Evolutionary conservation across 2,888 invertebrate species (phyloP), one percentile per base, ranked within the genome.

Genomic region (Latrodectus elegans): DNA sequence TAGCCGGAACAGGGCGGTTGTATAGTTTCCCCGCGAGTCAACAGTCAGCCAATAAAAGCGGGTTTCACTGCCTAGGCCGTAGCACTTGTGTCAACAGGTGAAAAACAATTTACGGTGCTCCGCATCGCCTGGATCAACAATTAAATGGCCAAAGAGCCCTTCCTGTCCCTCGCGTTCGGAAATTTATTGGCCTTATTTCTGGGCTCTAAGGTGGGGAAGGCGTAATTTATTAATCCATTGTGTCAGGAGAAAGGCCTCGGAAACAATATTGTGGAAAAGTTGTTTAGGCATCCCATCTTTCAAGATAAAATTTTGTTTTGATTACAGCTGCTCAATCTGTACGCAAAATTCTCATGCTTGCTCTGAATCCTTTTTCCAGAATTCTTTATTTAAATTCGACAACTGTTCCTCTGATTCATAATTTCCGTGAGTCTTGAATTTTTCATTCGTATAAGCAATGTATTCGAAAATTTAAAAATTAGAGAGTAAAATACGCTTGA

Each of bases 21-120:
- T n/a, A 15, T 60, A 12, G 14, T 11, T 60, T n/a, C 60, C 60
- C n/a, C 12, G n/a, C 12, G 60, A 60, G 60, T 60, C 60, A 60
- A 60, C 60, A 60, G n/a, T 12, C n/a, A 4, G n/a, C n/a, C 60
- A 60, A 60, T 60, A 60, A 60, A 60, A 60, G 60, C 60, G 60
- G n/a, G 60, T 11, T 60, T 60, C 60, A 11, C 26, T 60, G 26
- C 6, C 10, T n/a, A 9, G 15, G 10, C 52, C 14, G 52, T 65
- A 83, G 70, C 76, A 74, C 71, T 76, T 71, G 75, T 80, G 80
- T 80, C 85, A 80, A 86, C 85, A 80, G 78, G 85, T 70, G 70
- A 74, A 76, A 71, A 74, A 70, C 80, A 86, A 80, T 86, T 80
- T 80, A 80, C 75, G 70, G 53, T 65, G 64, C 49, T 22, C 51